Base-by-base conservation (phyloP, 1,140 invertebrate species). In the Eubasilissa regina region DNA sequence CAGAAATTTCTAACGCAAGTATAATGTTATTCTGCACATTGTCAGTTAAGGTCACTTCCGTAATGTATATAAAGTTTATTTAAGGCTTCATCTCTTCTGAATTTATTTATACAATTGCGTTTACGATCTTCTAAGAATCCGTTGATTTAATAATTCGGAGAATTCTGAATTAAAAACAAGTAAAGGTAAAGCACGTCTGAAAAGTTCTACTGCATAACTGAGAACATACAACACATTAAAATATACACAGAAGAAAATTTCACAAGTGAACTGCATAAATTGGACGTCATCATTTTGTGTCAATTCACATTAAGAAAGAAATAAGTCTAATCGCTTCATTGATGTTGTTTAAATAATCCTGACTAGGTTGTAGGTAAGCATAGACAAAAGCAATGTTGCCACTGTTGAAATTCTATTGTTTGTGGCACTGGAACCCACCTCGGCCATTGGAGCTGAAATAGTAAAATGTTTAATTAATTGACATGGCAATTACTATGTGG, bases 291-390 rank as follows among this genome's bases (percentile, higher is more conserved):
- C 15, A 13, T 56, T 56, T 17, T n/a, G 53, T 19, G 19, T 35
- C 25, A 35, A 35, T 35, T 35, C 15, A 56, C 53, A 56, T 62
- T 13, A 62, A 62, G 17, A 62, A 25, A 35, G 25, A 62, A 62
- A 7, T 60, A 35, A 1, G 6, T 35, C 25, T 35, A 35, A 35
- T 21, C 12, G 13, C 19, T 19, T 62, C 58, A 35, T 19, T 43
- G 25, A 25, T 62, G 58, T 25, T 8, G 11, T 62, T 66, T 79
- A 76, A n/a, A 70, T 43, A 60, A 78, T 62, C 58, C 56, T 78
- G 70, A 78, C 76, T 81, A 81, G 62, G 73, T 62, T 35, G 56
- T 55, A 75, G 44, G 70, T 56, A 35, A 81, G 17, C 21, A 75
- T n/a, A 12, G 80, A 55, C 12, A 76, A 64, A 0, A 75, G 73